Evolutionary conservation across 2,888 invertebrate species (phyloP), one percentile per base, ranked within the genome.

Genomic region (Meiosimyza decipiens): DNA sequence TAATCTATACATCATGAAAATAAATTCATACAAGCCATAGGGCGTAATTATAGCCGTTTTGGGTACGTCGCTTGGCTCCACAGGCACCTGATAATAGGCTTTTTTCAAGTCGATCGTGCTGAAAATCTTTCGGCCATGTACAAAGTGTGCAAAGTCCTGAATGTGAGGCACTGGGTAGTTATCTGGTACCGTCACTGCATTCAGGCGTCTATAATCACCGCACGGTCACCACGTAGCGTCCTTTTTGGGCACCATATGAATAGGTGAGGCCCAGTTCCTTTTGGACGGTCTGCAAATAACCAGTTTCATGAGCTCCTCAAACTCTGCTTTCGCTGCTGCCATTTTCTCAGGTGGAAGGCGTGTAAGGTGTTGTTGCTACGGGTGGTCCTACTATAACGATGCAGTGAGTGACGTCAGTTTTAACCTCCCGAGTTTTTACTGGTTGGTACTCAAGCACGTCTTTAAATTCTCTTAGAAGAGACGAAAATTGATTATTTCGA

Each of bases 131-230:
- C 71, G 69, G 1, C 71, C 69, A 13, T 65, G 49, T 12, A 77
- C 18, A 1, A 18, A 40, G 16, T 73, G 66, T 0, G 59, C 50
- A 12, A 74, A 71, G 59, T 77, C 72, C 1, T 73, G 68, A 3
- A 76, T 47, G 18, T 71, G 72, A 0, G 72, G 76, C 0, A 74
- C 52, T 7, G 73, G 74, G n/a, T 77, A 74, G 6, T 75, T 65
- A 11, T 74, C 72, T 0, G 74, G 71, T 66, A 70, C 55, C 0
- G 72, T 74, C 12, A 66, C 54, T 11, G 50, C 50, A 11, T 74
- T 76, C 2, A 73, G 63, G 33, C 28, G 28, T 28, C 28, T 28
- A 18, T 64, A 49, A 49, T 16, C 9, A 3, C 28, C 28, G 28
- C 28, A 28, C 28, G 28, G 28, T 3, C 28, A 4, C 28, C 28